Base-by-base conservation (phyloP, 2,797 vertebrate genomes). In the Scyliorhinus canicula region DNA sequence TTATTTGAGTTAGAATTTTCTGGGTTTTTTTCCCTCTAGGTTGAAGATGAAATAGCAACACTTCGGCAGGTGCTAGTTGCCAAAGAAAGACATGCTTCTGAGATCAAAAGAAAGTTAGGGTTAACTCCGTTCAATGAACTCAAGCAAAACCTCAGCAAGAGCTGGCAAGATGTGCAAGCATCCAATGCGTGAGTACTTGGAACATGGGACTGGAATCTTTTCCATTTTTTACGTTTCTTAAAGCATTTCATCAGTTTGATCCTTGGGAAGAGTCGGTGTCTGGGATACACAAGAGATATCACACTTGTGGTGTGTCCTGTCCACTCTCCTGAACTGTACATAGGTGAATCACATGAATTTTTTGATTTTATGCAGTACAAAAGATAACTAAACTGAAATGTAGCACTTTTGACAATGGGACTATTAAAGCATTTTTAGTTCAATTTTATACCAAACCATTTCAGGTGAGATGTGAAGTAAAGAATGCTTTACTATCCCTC, bases 21-120 rank as follows among this genome's bases (percentile, higher is more conserved):
- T 71, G 11, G n/a, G n/a, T 21, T 95, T 35, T 90, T 16, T 74
- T 67, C 93, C 44, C 84, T 95, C 26, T 95, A 99, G 99, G 99
- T 99, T 95, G 99, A 99, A 96, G 99, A 99, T 96, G 99, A 99
- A 96, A 99, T 99, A 94, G 97, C 97, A 95, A 99, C 99, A 9
- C 97, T 99, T 95, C 98, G 98, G 35, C 99, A 99, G 97, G 99
- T 99, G 19, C 96, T 99, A 96, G 98, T 98, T 1, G 99, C 99
- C 96, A 99, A 99, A 97, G 99, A 99, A 97, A 97, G 98, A 95
- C 98, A 99, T 95, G 98, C 98, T 0, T 95, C 97, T 0, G 99
- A 99, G 96, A 97, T 99, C 96, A 99, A 98, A 97, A 98, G 98
- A 96, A 99, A 99, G 93, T 97, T 99, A 1, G 99, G 99, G 74